Evolutionary conservation across 1,140 invertebrate species (phyloP).

Genomic region (Brachionus koreanus): DNA sequence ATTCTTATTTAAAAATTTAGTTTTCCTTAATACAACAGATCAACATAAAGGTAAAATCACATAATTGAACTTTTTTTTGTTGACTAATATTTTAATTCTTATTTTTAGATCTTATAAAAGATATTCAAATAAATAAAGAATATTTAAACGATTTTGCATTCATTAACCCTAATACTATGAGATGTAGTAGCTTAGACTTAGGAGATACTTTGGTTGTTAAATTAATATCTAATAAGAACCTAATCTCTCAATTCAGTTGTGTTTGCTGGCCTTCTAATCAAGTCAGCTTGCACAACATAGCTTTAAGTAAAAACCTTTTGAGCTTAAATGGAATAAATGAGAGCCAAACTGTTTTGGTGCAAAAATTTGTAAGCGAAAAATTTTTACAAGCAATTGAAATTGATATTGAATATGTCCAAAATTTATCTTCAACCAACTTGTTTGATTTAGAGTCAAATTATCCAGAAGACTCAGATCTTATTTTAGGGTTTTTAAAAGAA

Average conservation of each 20-base stretch:
- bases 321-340: not conserved
- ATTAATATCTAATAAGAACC: not conserved
- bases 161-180: conserved; percentile 32
- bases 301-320: not conserved
- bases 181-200: not conserved
- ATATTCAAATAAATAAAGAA: conserved; percentile 29
- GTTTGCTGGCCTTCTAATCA: conserved; percentile 37
- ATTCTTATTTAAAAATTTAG: not conserved
- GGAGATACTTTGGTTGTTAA: conserved; percentile 24
- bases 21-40: not conserved
- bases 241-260: not conserved
- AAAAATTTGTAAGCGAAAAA: not conserved
- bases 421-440: conserved; percentile 3
- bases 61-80: not conserved
- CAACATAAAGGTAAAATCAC: not conserved
- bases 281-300: not conserved
- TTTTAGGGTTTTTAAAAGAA: conserved; percentile 15
- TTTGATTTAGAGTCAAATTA: not conserved
- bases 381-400: not conserved
- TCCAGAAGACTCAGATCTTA: not conserved
- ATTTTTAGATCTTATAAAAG: not conserved
- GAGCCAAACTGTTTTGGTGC: not conserved
- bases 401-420: conserved; percentile 29
- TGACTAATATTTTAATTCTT: not conserved
- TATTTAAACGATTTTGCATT: conserved; percentile 18